Evolutionary conservation across 2,888 invertebrate genomes (phyloP).

Genomic region (Pyrochroa serraticornis): DNA sequence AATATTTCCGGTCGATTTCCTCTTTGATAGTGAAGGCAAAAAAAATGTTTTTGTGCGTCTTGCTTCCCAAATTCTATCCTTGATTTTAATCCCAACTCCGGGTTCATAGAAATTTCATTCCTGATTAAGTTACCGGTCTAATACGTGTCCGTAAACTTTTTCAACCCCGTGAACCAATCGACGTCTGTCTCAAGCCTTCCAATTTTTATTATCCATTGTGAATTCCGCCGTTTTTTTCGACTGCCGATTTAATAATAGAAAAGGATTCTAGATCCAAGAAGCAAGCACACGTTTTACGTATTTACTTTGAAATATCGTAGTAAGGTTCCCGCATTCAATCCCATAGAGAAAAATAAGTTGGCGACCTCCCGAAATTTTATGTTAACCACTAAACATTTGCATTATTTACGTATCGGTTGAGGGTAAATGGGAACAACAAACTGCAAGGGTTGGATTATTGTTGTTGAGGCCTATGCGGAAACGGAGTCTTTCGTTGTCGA

Average conservation of each 20-base stretch:
- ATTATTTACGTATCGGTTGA: too few species aligned
- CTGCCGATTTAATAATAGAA: slow-evolving; percentile 20
- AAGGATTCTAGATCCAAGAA: slow-evolving; percentile 7
- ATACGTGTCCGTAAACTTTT: slow-evolving; percentile 20
- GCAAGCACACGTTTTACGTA: slow-evolving; percentile 17
- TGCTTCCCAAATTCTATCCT: too few species aligned
- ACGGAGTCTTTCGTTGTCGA: background rate
- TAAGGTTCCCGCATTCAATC: slow-evolving; percentile 2
- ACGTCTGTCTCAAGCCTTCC: slow-evolving; percentile 19
- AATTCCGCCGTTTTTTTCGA: slow-evolving; percentile 12
- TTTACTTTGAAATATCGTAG: slow-evolving; percentile 3
- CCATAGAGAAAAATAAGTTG: background rate
- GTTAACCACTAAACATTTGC: too few species aligned
- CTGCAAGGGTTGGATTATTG: too few species aligned
- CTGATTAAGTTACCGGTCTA: slow-evolving; percentile 18
- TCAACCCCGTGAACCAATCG: slow-evolving; percentile 19
- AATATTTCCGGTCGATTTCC: too few species aligned
- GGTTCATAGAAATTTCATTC: slow-evolving; percentile 12
- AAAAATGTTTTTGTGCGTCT: too few species aligned
- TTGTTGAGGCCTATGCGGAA: too few species aligned
- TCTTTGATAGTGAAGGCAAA: too few species aligned
- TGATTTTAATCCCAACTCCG: slow-evolving; percentile 6
- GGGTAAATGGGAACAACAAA: too few species aligned
- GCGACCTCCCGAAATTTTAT: background rate
- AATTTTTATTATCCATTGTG: slow-evolving; percentile 26